phyloP scores from a whole-genome alignment of 2,797 vertebrate genomes.

The Enteromius trimaculatus region DNA sequence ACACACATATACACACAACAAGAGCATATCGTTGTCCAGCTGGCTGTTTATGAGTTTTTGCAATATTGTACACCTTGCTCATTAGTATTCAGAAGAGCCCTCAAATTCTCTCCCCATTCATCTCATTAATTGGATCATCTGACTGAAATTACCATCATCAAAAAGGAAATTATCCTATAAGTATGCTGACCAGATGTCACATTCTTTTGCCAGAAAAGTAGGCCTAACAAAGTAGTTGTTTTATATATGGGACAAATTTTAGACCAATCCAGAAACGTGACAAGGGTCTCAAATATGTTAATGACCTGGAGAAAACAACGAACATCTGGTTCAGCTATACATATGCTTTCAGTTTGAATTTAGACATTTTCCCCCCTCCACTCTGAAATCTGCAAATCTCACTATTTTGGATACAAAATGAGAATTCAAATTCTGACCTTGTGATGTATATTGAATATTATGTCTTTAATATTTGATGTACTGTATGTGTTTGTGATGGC shows the following conservation, averaged over 20 bases:
- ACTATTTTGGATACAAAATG: background rate
- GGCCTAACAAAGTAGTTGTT: slow-evolving; percentile 16
- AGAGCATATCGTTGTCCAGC: slow-evolving; percentile 1
- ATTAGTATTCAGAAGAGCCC: slow-evolving; percentile 32
- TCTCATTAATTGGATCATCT: slow-evolving; percentile 44
- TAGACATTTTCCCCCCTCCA: background rate
- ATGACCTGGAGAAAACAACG: background rate
- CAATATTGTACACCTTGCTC: background rate
- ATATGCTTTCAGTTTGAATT: background rate
- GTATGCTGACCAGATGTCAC: slow-evolving; percentile 24
- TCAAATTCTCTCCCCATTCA: slow-evolving; percentile 33
- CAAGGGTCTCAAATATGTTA: background rate
- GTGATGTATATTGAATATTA: background rate
- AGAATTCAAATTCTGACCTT: background rate
- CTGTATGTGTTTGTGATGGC: background rate
- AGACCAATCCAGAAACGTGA: background rate
- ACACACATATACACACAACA: background rate
- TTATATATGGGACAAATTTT: background rate
- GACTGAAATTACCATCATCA: slow-evolving; percentile 32
- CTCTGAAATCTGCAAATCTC: background rate
- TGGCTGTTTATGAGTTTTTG: slow-evolving; percentile 2
- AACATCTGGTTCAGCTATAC: background rate
- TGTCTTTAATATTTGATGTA: background rate
- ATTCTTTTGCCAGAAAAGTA: slow-evolving; percentile 10
- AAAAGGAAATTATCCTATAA: slow-evolving; percentile 26